Conservation (phyloP, 2,888 invertebrate species). For the Diadegma fenestrale region DNA sequence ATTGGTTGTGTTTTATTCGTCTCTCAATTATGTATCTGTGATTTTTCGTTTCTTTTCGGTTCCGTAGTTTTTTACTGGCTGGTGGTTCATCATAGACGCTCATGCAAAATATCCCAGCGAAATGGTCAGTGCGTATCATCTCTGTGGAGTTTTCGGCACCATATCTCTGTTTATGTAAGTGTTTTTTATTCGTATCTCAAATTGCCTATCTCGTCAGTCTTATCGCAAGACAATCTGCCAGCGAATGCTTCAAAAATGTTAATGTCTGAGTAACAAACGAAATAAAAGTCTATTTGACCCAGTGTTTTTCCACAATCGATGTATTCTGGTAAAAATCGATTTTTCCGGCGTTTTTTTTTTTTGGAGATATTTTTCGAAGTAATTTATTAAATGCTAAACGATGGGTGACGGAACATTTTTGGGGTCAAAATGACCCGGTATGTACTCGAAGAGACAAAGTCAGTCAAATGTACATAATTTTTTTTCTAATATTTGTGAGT, state of each 20-base stretch:
- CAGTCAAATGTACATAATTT: neutral
- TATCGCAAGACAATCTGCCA: neutral
- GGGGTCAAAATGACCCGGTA: too few species aligned
- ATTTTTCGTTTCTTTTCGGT: neutral
- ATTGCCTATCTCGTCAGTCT: neutral
- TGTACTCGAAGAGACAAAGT: too few species aligned
- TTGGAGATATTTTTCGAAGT: too few species aligned
- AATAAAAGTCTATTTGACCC: neutral
- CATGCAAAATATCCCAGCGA: conserved; percentile 91
- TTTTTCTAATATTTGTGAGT: neutral
- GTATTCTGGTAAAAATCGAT: too few species aligned
- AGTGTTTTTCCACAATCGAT: neutral
- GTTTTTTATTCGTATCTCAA: neutral
- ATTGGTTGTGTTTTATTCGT: conserved; percentile 24
- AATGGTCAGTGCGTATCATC: conserved; percentile 93
- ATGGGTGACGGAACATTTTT: too few species aligned
- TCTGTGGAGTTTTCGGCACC: conserved; percentile 97
- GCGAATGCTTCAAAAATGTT: neutral
- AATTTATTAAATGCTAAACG: too few species aligned
- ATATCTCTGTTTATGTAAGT: conserved; percentile 96
- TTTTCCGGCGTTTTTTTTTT: too few species aligned
- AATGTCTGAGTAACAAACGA: neutral
- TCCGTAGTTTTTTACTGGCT: conserved; percentile 95
- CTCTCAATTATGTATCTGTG: neutral
- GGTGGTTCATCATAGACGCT: conserved; percentile 99